Percentiles rank a stretch among this genome's conserved stretches.
phyloP scores from a whole-genome alignment of 2,113 vertebrate species.

The Amblyornis subalaris region DNA sequence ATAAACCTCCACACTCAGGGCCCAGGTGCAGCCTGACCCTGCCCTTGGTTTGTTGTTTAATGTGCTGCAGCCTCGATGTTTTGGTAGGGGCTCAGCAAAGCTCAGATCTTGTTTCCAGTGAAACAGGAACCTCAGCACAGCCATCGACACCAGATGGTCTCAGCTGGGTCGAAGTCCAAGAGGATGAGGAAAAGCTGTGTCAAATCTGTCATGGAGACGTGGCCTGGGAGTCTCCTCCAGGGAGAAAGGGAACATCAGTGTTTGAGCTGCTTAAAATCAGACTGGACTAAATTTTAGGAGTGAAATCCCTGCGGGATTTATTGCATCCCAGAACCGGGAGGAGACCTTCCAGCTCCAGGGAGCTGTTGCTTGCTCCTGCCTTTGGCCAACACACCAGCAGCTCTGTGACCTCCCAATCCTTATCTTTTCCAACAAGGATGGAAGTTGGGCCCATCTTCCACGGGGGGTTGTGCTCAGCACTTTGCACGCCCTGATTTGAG shows the following conservation, averaged over 20 bases:
- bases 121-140: not conserved
- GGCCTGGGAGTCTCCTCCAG: not conserved
- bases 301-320: not conserved
- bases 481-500: accelerated
- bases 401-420: not conserved
- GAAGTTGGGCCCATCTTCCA: not conserved
- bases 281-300: not conserved
- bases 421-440: accelerated
- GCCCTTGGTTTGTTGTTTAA: not conserved
- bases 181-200: not conserved
- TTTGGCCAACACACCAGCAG: not conserved
- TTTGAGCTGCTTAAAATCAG: not conserved
- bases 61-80: not conserved
- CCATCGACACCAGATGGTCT: not conserved
- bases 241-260: not conserved
- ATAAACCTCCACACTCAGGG: accelerated
- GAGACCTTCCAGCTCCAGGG: not conserved
- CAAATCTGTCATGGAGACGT: not conserved
- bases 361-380: not conserved
- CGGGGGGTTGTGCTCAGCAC: accelerated
- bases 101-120: not conserved
- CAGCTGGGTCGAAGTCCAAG: not conserved
- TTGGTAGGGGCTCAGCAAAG: not conserved
- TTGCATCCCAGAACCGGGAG: not conserved
- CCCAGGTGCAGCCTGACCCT: accelerated